A percentile compares a stretch with the other conserved stretches of the same genome.
These are phyloP conservation scores for Babylonia areolata DNA, from an alignment of 1,140 invertebrate genomes.

Conservation along the genomic window DNA sequence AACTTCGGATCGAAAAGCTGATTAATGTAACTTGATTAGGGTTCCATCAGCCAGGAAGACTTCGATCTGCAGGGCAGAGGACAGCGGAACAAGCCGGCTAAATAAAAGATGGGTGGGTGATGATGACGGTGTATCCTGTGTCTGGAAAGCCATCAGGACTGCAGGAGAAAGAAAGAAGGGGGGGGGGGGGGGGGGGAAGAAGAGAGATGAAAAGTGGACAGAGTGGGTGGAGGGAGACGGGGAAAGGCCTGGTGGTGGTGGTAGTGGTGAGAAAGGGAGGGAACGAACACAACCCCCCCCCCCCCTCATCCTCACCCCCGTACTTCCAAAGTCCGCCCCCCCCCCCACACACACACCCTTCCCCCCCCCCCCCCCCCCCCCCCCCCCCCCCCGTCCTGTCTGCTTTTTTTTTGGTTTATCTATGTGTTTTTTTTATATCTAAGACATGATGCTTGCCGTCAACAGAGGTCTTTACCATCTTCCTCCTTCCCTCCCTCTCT, in stretches of 20 bases:
- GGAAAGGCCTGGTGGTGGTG: not conserved
- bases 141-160: not conserved
- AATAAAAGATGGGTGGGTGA: not conserved
- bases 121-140: not conserved
- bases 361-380: not conserved
- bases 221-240: not conserved
- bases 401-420: no score
- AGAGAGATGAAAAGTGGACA: not conserved
- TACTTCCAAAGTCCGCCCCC: no score
- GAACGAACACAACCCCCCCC: not conserved
- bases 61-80: not conserved
- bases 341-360: not conserved
- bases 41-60: not conserved
- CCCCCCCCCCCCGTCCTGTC: not conserved
- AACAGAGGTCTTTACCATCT: no score
- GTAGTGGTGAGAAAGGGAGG: not conserved
- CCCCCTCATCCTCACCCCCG: no score
- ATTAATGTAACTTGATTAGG: slow-evolving; percentile 12
- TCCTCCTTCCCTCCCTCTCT: no score
- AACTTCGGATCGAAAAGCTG: not conserved
- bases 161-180: not conserved
- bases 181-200: not conserved
- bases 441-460: no score
- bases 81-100: slow-evolving; percentile 3
- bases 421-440: no score